Conservation (phyloP, 2,888 invertebrate genomes). For the Euzophera pinguis region DNA sequence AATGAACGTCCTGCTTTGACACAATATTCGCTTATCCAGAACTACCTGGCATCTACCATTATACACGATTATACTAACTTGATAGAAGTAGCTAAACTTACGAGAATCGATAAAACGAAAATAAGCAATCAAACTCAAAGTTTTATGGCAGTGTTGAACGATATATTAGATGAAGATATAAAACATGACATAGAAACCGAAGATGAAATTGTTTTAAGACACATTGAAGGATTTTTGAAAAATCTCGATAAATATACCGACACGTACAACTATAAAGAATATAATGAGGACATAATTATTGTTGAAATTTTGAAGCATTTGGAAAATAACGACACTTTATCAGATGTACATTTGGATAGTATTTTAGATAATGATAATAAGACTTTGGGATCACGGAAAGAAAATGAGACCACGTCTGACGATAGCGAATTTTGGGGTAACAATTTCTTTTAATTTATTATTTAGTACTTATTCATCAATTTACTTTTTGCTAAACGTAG, state of each 20-base stretch:
- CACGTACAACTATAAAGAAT: slow-evolving; percentile 23
- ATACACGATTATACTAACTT: slow-evolving; percentile 39
- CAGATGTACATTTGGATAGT: slow-evolving; percentile 8
- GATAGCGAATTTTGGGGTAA: slow-evolving; percentile 43
- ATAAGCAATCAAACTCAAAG: slow-evolving; percentile 30
- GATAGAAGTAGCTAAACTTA: slow-evolving; percentile 37
- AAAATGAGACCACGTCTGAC: slow-evolving; percentile 22
- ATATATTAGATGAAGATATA: slow-evolving; percentile 41
- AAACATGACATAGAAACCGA: slow-evolving; percentile 23
- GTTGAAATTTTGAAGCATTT: slow-evolving; percentile 28
- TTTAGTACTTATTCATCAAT: too few species aligned
- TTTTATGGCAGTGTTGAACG: slow-evolving; percentile 44
- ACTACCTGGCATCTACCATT: slow-evolving; percentile 44
- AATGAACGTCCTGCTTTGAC: slow-evolving; percentile 30
- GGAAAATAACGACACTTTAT: slow-evolving; percentile 8
- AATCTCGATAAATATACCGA: slow-evolving; percentile 37
- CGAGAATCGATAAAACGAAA: slow-evolving; percentile 34
- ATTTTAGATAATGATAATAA: neutral
- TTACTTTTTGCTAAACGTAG: too few species aligned
- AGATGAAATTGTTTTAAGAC: slow-evolving; percentile 28
- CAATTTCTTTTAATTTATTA: neutral
- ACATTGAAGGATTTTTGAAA: slow-evolving; percentile 35
- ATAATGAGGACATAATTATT: slow-evolving; percentile 28
- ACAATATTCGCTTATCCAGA: slow-evolving; percentile 42
- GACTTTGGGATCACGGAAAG: slow-evolving; percentile 6